phyloP scores from a whole-genome alignment of 2,113 vertebrate genomes.

The Coryphaenoides rupestris region DNA sequence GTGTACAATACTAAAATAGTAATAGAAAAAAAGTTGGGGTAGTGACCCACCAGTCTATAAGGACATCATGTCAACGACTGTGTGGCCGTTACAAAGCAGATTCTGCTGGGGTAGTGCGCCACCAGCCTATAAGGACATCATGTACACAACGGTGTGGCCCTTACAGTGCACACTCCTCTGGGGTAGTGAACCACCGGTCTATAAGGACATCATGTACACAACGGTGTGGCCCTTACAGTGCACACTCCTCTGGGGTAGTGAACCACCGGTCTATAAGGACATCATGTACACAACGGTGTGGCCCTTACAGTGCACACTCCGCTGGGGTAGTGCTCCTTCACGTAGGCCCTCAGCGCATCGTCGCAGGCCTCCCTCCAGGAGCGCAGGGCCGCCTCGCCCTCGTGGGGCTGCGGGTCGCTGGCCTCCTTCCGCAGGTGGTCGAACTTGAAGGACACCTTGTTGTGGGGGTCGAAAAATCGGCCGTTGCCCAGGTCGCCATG shows the following conservation, averaged over 20 bases:
- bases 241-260: no score
- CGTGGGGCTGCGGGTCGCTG: slow-evolving; percentile 82
- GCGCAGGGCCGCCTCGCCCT: slow-evolving; percentile 75
- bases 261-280: background rate
- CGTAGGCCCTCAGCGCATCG: slow-evolving; percentile 80
- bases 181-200: no score
- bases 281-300: background rate
- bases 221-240: slow-evolving; percentile 75
- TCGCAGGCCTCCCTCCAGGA: slow-evolving; percentile 89
- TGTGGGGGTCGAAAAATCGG: slow-evolving; percentile 91
- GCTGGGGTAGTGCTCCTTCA: slow-evolving; percentile 91
- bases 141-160: no score
- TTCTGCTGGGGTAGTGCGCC: no score
- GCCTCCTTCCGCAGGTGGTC: slow-evolving; percentile 95
- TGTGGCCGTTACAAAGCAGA: no score
- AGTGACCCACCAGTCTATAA: no score
- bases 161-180: no score
- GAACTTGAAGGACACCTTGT: slow-evolving; percentile 93
- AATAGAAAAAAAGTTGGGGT: no score
- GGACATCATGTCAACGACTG: no score
- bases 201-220: background rate
- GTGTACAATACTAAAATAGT: no score
- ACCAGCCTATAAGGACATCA: no score
- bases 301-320: slow-evolving; percentile 89
- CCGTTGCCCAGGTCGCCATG: slow-evolving; percentile 91